Evolutionary conservation across 37 sponge, comb jelly and placozoan species (phyloP), one percentile per base, ranked within the genome.

Genomic region (Spongilla lacustris): DNA sequence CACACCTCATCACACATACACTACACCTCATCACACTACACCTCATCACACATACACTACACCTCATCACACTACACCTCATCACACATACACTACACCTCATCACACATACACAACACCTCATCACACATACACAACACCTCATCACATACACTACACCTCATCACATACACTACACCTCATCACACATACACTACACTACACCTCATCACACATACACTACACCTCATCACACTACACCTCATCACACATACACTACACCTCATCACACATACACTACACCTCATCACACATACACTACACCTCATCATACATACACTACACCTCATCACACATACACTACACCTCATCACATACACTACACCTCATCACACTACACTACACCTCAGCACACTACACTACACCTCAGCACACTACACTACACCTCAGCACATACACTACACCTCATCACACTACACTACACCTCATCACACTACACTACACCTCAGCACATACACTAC

Each of bases 181-280:
- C 1, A 17, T 21, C 17, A 23, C 19, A 35, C 86, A 29, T 66
- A 94, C 95, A n/a, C n/a, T n/a, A n/a, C 58, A 6, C 58, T 1
- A 58, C 19, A 58, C 14, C 21, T 10, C 21, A 17, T 58, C 19
- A 58, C 46, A 46, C 8, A n/a, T 46, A 69, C 71, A 72, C 35
- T 29, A 32, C 31, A 72, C 73, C 12, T n/a, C n/a, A n/a, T n/a
- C 73, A 72, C 73, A 72, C 46, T 58, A 50, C 35, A 27, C 14
- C 32, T 50, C 1, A 17, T 21, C 17, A 23, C 19, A 35, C 86
- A 29, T 66, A 94, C 95, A 6, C 58, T 1, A 58, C 19, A 58
- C 14, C 21, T 10, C 21, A 17, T 58, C 19, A 58, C 46, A 46
- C 8, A n/a, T 46, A 69, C 71, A 72, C 35, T 29, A 32, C 31